Evolutionary conservation across 2,888 invertebrate species (phyloP).

Genomic region (Sepioteuthis lessoniana): DNA sequence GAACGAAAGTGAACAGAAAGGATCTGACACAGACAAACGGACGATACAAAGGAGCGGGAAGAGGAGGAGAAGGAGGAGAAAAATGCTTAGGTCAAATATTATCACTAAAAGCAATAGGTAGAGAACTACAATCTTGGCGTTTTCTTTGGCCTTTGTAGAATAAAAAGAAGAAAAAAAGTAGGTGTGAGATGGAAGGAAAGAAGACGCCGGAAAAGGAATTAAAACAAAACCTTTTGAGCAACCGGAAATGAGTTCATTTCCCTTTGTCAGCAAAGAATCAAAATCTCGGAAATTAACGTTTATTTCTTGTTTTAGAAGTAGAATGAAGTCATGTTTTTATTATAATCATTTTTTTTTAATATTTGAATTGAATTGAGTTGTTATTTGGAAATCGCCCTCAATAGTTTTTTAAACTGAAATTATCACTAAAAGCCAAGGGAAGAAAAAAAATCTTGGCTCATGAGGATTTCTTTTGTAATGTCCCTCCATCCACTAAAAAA

Average conservation of each 20-base stretch:
- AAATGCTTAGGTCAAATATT: neutral
- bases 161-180: neutral
- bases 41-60: neutral
- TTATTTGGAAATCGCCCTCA: no score
- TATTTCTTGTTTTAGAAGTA: neutral
- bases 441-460: no score
- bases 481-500: no score
- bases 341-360: neutral
- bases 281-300: conserved; percentile 1
- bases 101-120: neutral
- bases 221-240: neutral
- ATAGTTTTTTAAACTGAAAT: no score
- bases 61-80: neutral
- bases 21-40: neutral
- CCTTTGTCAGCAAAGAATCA: neutral
- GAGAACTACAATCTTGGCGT: neutral
- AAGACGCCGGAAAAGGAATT: no score
- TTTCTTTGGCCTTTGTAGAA: neutral
- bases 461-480: no score
- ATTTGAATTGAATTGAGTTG: no score
- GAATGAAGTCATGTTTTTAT: neutral
- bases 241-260: neutral
- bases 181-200: neutral
- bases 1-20: neutral
- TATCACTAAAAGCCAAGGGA: no score